Base-by-base conservation (phyloP, 1,140 invertebrate genomes). In the Eriosoma lanigerum region DNA sequence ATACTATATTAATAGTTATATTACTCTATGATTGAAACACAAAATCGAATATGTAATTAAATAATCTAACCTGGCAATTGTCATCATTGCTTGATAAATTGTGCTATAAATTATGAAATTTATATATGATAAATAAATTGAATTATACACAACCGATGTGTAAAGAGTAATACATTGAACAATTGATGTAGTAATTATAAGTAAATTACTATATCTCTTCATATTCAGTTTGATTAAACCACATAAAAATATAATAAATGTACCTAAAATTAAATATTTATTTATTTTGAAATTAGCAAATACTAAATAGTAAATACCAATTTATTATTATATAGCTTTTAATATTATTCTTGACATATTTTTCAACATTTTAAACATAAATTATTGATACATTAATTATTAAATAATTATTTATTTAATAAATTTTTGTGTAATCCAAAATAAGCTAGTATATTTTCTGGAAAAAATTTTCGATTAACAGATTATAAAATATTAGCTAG, bases 11-110 rank as follows among this genome's bases (percentile, higher is more conserved):
- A n/a, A n/a, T n/a, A n/a, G n/a, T n/a, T n/a, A n/a, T n/a, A n/a
- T n/a, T n/a, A n/a, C n/a, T n/a, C n/a, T n/a, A n/a, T 38, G 8
- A 38, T 38, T 38, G 8, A 38, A 38, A 38, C 32, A 46, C n/a
- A 21, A 21, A 46, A 46, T 46, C 21, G 21, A 46, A 66, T 21
- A 46, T 15, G 12, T 15, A 44, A 66, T 21, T 46, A 21, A 29
- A 24, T 44, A 12, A 58, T 62, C 21, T 26, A 76, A 76, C 73
- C 73, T 76, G 54, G 54, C 54, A 76, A 76, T 76, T n/a, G 73
- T 76, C 54, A 76, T 76, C 54, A 58, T 60, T 19, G n/a, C 73
- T 60, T 76, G 73, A 76, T 76, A 76, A 58, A 58, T 60, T 44
- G 54, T 46, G 10, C 56, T 24, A 48, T 24, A 76, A 24, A 76